These are phyloP conservation scores for Macrophya annulata DNA, from an alignment of 2,888 invertebrate species.

Conservation along the genomic window DNA sequence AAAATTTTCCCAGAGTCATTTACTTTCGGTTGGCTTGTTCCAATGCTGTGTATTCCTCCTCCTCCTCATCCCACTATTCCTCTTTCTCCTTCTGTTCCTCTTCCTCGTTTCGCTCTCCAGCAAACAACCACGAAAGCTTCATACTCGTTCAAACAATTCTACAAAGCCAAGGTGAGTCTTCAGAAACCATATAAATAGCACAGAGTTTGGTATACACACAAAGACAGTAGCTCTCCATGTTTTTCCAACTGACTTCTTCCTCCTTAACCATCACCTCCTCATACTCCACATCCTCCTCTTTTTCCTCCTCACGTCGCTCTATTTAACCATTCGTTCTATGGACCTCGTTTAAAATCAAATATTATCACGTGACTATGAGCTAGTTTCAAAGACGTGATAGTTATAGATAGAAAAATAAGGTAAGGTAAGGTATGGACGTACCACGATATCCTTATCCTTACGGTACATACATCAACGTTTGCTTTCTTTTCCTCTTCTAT, in stretches of 20 bases:
- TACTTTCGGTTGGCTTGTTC: slow-evolving; percentile 43
- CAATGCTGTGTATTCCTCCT: background rate
- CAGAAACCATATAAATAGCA: slow-evolving; percentile 16
- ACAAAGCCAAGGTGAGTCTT: slow-evolving; percentile 28
- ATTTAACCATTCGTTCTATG: slow-evolving; percentile 3
- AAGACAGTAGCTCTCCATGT: slow-evolving; percentile 17
- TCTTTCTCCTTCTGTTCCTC: background rate
- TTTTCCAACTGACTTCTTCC: background rate
- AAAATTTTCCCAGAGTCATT: slow-evolving; percentile 45
- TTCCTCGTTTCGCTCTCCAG: background rate
- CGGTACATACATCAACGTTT: slow-evolving; percentile 17
- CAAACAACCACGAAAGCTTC: slow-evolving; percentile 19
- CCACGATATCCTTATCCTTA: background rate
- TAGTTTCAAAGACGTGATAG: background rate
- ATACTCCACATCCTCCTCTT: background rate
- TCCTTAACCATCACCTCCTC: background rate
- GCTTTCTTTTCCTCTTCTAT: background rate
- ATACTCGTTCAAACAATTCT: slow-evolving; percentile 31
- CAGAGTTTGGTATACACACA: slow-evolving; percentile 15
- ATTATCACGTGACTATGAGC: background rate
- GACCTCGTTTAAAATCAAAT: slow-evolving; percentile 19
- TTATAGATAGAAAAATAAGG: background rate
- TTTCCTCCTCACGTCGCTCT: background rate
- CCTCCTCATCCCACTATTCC: background rate
- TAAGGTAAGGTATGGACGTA: no score